Base-by-base conservation (phyloP, 1,140 invertebrate genomes). In the Nephotettix cincticeps region DNA sequence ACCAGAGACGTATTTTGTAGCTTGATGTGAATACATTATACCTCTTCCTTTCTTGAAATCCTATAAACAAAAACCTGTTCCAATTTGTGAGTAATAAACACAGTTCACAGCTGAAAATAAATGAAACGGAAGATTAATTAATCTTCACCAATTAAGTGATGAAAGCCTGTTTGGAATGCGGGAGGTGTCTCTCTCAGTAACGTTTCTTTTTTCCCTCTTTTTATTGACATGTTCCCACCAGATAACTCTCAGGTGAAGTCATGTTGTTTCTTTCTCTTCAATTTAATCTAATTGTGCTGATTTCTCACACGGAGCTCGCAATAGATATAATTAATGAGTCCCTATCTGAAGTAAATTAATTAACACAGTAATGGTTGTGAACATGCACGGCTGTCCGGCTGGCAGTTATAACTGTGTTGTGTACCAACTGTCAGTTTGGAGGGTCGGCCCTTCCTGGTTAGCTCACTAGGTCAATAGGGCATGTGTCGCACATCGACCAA, bases 401-500 rank as follows among this genome's bases (percentile, higher is more conserved):
- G 32, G 14, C 32, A 36, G 32, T 36, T 36, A 36, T 36, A 36
- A 36, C 4, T 36, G 14, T 14, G 32, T 14, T n/a, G 14, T 6
- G 32, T 36, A 36, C 32, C 32, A 6, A 51, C 19, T 51, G 47
- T n/a, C 4, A 23, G 3, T 51, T 4, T 51, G 14, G 9, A 28
- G 1, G 56, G 14, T 2, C 56, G 56, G n/a, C 25, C n/a, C 56
- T 27, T 25, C 25, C 14, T 27, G 25, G 56, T n/a, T 6, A 61
- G 56, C 27, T 61, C 21, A 61, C 21, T 61, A 28, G 56, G 56
- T 61, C 56, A 61, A 61, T 61, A 61, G 56, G 56, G 6, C 56
- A 25, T 61, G 56, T 28, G 56, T 61, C 14, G 23, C 47, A 28
- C 28, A 61, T 61, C 56, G 27, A 61, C 56, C 32, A 14, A 36